A percentile compares a stretch with the other conserved stretches of the same genome.
phyloP scores from a whole-genome alignment of 2,888 invertebrate genomes.

The Margaritifera margaritifera region DNA sequence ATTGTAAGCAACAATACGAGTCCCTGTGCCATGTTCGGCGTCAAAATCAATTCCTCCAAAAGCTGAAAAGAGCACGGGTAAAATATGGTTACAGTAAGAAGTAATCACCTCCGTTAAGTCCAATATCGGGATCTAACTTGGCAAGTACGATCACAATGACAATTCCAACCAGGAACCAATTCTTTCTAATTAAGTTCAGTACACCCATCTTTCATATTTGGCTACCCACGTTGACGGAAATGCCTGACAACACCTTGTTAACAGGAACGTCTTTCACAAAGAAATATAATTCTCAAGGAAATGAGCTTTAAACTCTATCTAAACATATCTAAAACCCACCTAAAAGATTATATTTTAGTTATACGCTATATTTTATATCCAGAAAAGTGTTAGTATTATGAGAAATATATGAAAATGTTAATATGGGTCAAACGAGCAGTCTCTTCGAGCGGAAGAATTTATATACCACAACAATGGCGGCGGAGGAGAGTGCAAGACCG shows the following conservation, averaged over 20 bases:
- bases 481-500: constrained; percentile 51
- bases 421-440: too few species aligned
- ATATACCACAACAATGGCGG: constrained; percentile 50
- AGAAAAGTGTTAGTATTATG: too few species aligned
- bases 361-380: too few species aligned
- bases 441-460: too few species aligned
- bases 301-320: not conserved
- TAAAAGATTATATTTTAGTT: too few species aligned
- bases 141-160: constrained; percentile 53
- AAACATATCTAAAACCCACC: too few species aligned
- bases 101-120: constrained; percentile 57
- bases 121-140: constrained; percentile 48
- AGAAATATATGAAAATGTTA: too few species aligned
- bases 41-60: not conserved
- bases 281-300: not conserved
- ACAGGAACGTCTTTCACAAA: too few species aligned
- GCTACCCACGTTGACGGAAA: constrained; percentile 33
- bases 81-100: not conserved
- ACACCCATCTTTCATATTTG: constrained; percentile 1
- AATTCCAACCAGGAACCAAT: constrained; percentile 63
- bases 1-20: too few species aligned
- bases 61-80: not conserved
- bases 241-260: constrained; percentile 37
- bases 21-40: too few species aligned
- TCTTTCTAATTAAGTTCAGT: constrained; percentile 29